phyloP scores from a whole-genome alignment of 2,113 vertebrate species.

The Sinocyclocheilus grahami region DNA sequence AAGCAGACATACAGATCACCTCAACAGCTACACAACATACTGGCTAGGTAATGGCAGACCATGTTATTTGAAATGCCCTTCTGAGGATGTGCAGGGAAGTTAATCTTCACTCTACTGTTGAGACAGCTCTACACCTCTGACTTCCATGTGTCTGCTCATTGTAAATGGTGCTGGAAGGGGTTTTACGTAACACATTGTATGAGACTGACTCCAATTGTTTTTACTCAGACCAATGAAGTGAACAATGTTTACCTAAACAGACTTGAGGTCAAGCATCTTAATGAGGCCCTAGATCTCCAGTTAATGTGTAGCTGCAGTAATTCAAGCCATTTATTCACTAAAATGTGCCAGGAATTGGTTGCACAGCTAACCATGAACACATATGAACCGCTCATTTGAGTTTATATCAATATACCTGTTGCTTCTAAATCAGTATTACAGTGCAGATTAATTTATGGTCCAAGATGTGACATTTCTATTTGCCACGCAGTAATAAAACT shows the following conservation, averaged over 20 bases:
- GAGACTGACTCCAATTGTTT: neutral
- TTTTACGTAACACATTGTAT: neutral
- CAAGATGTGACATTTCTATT: neutral
- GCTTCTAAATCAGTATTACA: neutral
- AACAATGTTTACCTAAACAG: constrained; percentile 29
- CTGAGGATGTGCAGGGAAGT: neutral
- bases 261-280: constrained; percentile 34
- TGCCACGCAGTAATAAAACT: neutral
- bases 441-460: neutral
- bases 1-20: neutral
- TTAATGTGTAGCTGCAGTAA: constrained; percentile 41
- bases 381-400: neutral
- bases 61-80: neutral
- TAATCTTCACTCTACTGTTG: constrained; percentile 5
- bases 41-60: neutral
- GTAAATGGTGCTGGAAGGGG: neutral
- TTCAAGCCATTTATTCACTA: constrained; percentile 43
- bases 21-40: neutral
- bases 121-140: neutral
- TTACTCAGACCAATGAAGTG: neutral
- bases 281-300: constrained; percentile 21
- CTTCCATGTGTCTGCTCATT: neutral
- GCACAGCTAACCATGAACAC: constrained; percentile 13
- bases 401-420: neutral
- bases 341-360: constrained; percentile 8